Conservation (phyloP, 2,113 vertebrate genomes). For the Alectura lathami region DNA sequence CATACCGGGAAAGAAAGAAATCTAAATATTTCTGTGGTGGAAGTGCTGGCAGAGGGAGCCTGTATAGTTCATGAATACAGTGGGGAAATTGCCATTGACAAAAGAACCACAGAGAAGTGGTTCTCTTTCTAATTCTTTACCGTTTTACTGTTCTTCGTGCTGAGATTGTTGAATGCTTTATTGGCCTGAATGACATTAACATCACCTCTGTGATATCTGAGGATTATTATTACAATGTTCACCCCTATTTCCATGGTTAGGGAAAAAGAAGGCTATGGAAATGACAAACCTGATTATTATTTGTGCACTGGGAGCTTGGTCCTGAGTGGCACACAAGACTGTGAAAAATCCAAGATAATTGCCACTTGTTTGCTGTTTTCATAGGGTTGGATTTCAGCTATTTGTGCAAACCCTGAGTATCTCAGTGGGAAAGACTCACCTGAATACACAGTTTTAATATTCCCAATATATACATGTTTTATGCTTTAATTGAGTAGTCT, state of each 20-base stretch:
- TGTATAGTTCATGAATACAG: background rate
- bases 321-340: background rate
- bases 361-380: background rate
- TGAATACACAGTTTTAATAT: background rate
- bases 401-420: background rate
- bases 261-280: background rate
- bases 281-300: background rate
- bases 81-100: background rate
- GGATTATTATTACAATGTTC: background rate
- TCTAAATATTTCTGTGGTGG: background rate
- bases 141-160: slow-evolving; percentile 25
- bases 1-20: background rate
- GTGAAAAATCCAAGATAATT: slow-evolving; percentile 11
- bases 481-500: background rate
- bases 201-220: background rate
- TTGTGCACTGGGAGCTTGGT: background rate
- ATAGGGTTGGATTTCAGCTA: background rate
- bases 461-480: background rate
- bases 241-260: background rate
- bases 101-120: background rate
- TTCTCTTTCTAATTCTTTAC: slow-evolving; percentile 23
- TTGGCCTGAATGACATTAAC: slow-evolving; percentile 4
- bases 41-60: background rate
- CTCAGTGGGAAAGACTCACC: background rate
- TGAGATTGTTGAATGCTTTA: slow-evolving; percentile 13